These are phyloP conservation scores for Chitala chitala DNA, from an alignment of 2,113 vertebrate genomes.

Conservation along the genomic window DNA sequence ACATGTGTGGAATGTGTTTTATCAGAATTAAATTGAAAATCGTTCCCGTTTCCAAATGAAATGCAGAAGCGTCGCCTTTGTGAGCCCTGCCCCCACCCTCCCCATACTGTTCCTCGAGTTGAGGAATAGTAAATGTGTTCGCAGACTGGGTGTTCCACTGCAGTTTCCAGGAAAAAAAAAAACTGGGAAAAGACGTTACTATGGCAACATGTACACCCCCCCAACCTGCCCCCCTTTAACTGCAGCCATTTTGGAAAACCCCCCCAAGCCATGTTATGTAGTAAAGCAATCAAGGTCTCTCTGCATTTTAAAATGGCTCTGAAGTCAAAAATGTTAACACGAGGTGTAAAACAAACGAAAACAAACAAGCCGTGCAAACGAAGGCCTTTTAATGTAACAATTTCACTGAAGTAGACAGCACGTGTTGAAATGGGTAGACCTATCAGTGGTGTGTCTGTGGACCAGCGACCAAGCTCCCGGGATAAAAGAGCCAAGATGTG, in stretches of 20 bases:
- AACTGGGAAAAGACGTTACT: background rate
- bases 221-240: background rate
- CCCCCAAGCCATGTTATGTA: conserved; percentile 12
- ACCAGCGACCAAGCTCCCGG: background rate
- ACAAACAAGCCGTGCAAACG: background rate
- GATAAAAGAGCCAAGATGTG: no score
- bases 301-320: conserved; percentile 6
- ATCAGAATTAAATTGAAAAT: background rate
- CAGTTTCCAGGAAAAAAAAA: conserved; percentile 9
- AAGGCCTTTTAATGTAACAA: background rate
- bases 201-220: conserved; percentile 14
- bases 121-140: conserved; percentile 4
- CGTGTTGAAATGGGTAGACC: background rate
- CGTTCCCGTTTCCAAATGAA: no score
- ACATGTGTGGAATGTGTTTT: background rate
- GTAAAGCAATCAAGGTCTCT: conserved; percentile 11
- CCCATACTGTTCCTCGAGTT: background rate
- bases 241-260: conserved; percentile 10
- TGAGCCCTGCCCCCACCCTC: background rate
- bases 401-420: background rate
- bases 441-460: background rate
- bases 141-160: conserved; percentile 1
- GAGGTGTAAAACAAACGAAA: background rate
- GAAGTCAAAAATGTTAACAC: background rate
- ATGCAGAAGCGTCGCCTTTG: background rate